phyloP scores from a whole-genome alignment of 2,888 invertebrate genomes.

The Mallateleia sp. region DNA sequence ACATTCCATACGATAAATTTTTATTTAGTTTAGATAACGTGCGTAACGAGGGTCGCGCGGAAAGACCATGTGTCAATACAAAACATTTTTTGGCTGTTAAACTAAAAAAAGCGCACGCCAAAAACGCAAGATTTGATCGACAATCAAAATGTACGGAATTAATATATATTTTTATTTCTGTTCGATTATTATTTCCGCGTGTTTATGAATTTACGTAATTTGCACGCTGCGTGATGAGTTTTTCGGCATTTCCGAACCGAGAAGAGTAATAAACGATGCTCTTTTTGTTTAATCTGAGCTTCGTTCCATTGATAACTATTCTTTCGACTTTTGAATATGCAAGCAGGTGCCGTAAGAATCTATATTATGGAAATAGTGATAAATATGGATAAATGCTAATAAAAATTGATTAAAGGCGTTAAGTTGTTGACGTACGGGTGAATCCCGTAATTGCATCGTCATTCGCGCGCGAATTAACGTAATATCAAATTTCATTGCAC shows the following conservation, averaged over 20 bases:
- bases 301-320: slow-evolving; percentile 39
- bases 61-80: slow-evolving; percentile 4
- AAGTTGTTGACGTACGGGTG: slow-evolving; percentile 65
- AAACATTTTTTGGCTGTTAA: slow-evolving; percentile 25
- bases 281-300: slow-evolving; percentile 42
- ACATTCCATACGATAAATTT: too few relatives aligned
- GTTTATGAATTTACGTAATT: not conserved
- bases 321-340: slow-evolving; percentile 64
- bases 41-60: not conserved
- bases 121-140: too few relatives aligned
- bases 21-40: too few relatives aligned
- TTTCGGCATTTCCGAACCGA: slow-evolving; percentile 12
- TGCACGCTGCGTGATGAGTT: not conserved
- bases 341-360: slow-evolving; percentile 39
- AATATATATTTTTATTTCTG: not conserved
- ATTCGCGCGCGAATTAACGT: slow-evolving; percentile 21
- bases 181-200: not conserved
- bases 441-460: slow-evolving; percentile 49
- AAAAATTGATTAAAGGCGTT: slow-evolving; percentile 73
- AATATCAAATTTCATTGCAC: slow-evolving; percentile 60
- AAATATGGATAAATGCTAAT: slow-evolving; percentile 75
- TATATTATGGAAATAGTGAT: slow-evolving; percentile 43
- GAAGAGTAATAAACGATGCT: slow-evolving; percentile 31
- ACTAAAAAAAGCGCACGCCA: slow-evolving; percentile 18
- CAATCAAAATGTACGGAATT: too few relatives aligned